Percentiles rank a stretch among this genome's conserved stretches.
Evolutionary conservation across 2,888 invertebrate genomes (phyloP).

Genomic region (Arge pagana): DNA sequence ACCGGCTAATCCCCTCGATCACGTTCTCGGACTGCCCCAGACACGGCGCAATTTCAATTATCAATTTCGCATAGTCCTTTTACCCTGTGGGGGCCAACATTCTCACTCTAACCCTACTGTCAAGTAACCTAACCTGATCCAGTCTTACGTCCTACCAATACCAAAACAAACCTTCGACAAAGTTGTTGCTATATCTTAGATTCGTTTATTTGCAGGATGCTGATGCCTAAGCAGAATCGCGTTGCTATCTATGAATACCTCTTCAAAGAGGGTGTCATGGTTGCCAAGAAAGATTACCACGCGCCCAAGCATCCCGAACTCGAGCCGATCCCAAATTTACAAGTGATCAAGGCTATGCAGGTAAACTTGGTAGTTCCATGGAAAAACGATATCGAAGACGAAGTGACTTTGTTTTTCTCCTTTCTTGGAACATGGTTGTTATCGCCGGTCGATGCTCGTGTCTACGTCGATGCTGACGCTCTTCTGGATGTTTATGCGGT

Average conservation of each 20-base stretch:
- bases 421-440: neutral
- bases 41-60: no score
- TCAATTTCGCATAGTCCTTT: no score
- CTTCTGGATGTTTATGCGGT: no score
- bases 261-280: conserved; percentile 99
- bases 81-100: no score
- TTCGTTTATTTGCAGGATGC: conserved; percentile 75
- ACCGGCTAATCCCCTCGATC: no score
- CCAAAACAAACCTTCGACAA: no score
- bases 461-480: neutral
- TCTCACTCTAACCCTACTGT: neutral
- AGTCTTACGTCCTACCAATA: neutral
- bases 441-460: neutral
- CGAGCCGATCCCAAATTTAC: conserved; percentile 92
- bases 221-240: conserved; percentile 99
- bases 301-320: conserved; percentile 97
- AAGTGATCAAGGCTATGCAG: conserved; percentile 98
- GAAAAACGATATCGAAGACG: no score
- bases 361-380: conserved; percentile 50
- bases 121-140: neutral
- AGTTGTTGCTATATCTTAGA: neutral
- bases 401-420: neutral
- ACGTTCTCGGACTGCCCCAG: no score
- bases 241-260: conserved; percentile 96
- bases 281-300: conserved; percentile 98